These are phyloP conservation scores for Myripristis murdjan DNA, from an alignment of 2,797 vertebrate species.

Conservation along the genomic window DNA sequence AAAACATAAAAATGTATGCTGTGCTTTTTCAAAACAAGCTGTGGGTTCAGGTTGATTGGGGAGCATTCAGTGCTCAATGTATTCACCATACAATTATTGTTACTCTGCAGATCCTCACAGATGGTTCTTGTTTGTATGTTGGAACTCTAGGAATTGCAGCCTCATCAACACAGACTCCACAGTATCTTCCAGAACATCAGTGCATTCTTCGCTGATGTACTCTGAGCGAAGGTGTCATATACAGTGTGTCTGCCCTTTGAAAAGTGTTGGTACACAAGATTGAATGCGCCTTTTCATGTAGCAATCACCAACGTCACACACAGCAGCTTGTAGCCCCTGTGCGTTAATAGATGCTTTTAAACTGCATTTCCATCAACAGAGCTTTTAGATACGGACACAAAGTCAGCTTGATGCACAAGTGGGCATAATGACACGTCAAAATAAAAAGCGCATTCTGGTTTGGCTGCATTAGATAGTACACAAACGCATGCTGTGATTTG, in stretches of 20 bases:
- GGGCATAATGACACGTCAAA: background rate
- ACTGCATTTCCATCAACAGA: conserved; percentile 10
- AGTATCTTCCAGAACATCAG: conserved; percentile 24
- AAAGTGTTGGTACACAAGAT: background rate
- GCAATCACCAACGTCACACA: conserved; percentile 12
- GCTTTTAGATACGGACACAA: conserved; percentile 6
- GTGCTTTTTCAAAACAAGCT: background rate
- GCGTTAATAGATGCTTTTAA: conserved; percentile 5
- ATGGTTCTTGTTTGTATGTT: conserved; percentile 6
- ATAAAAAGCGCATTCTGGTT: background rate
- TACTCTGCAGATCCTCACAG: background rate
- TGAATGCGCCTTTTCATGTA: conserved; percentile 33
- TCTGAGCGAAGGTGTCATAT: conserved; percentile 5
- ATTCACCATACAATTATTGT: conserved; percentile 8
- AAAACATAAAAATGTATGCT: no score
- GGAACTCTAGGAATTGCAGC: background rate
- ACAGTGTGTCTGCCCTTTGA: background rate
- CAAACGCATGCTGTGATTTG: conserved; percentile 31
- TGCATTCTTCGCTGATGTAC: conserved; percentile 10
- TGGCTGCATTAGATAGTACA: conserved; percentile 20
- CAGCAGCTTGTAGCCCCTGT: conserved; percentile 11
- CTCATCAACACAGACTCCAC: background rate
- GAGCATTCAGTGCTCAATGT: background rate
- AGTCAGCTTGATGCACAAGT: background rate
- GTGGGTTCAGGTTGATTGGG: conserved; percentile 7